Evolutionary conservation across 2,113 vertebrate genomes (phyloP), one percentile per base, ranked within the genome.

Genomic region (Neopipo cinnamomea): DNA sequence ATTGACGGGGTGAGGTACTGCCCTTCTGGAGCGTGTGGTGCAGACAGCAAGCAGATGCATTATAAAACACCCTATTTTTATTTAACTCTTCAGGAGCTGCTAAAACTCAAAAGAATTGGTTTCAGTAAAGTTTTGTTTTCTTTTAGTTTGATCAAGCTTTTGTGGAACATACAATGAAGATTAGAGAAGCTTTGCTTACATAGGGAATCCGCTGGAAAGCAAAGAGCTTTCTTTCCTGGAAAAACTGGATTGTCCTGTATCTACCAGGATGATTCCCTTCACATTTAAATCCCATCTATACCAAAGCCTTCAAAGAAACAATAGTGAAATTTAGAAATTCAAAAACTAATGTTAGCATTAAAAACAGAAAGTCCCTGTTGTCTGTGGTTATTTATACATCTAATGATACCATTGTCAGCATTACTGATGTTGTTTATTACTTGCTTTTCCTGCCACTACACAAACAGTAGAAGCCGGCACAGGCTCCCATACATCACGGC

Each of bases 1-100:
- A 96, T 96, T 92, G 93, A 97, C 79, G 91, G 77, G 93, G 88
- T 80, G 83, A 95, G 81, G 76, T 55, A 87, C 70, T 63, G 84
- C 63, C 78, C 63, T 84, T 89, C 79, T 88, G 88, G 35, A 95
- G 55, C 35, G 39, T 58, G 76, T 55, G 81, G 73, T 85, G 62
- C 72, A 87, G 56, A 70, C 56, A 93, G 94, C 47, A 68, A 91
- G 52, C 27, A 89, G 55, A 61, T 65, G 53, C 28, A 62, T 91
- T 87, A 91, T n/a, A 61, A 95, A 96, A 95, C 76, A 61, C 35
- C 19, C 90, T 78, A 70, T 94, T 91, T 91, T 77, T 93, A 91
- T 95, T 96, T 93, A 91, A 93, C 86, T 93, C 83, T 94, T 91
- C 65, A 89, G 56, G 56, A 65, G 35, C 37, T 42, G 30, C 50